phyloP scores from a whole-genome alignment of 2,797 vertebrate genomes.

The Pyrrhura leucotis region DNA sequence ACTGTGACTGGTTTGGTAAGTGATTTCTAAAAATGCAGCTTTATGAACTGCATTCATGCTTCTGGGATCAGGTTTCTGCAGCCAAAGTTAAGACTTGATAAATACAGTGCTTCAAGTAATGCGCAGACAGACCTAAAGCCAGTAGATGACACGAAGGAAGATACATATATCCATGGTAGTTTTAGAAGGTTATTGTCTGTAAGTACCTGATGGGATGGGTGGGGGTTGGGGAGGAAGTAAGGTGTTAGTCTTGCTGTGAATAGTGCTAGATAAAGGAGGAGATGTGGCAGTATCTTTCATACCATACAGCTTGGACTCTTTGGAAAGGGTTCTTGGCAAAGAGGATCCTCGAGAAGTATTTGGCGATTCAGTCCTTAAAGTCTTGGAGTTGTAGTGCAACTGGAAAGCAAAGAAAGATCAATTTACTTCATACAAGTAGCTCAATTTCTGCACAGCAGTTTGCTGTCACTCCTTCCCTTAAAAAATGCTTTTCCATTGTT shows the following conservation, averaged over 20 bases:
- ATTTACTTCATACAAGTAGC: not conserved
- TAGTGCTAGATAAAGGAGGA: slow-evolving; percentile 84
- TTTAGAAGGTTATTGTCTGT: slow-evolving; percentile 30
- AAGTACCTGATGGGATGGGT: slow-evolving; percentile 95
- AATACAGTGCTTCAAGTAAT: not conserved
- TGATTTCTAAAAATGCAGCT: not conserved
- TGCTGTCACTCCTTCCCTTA: not conserved
- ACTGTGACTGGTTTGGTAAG: not conserved
- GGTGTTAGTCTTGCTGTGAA: slow-evolving; percentile 92
- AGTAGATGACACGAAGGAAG: slow-evolving; percentile 16
- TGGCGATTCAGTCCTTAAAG: slow-evolving; percentile 94
- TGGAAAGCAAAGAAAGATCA: slow-evolving; percentile 63
- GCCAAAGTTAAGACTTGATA: not conserved
- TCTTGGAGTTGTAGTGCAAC: slow-evolving; percentile 99
- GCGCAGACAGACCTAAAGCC: slow-evolving; percentile 18
- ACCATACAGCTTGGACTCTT: slow-evolving; percentile 99
- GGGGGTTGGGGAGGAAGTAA: slow-evolving; percentile 96
- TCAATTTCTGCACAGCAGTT: not conserved
- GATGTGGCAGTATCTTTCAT: slow-evolving; percentile 91
- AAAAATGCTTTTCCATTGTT: not conserved
- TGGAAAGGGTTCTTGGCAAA: slow-evolving; percentile 94
- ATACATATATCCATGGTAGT: not conserved
- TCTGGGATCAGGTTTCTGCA: not conserved
- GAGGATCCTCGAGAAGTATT: slow-evolving; percentile 95
- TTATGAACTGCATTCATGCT: not conserved